A percentile compares a stretch with the other conserved stretches of the same genome.
These are phyloP conservation scores for Acanthisitta chloris DNA, from an alignment of 2,113 vertebrate genomes.

Conservation along the genomic window DNA sequence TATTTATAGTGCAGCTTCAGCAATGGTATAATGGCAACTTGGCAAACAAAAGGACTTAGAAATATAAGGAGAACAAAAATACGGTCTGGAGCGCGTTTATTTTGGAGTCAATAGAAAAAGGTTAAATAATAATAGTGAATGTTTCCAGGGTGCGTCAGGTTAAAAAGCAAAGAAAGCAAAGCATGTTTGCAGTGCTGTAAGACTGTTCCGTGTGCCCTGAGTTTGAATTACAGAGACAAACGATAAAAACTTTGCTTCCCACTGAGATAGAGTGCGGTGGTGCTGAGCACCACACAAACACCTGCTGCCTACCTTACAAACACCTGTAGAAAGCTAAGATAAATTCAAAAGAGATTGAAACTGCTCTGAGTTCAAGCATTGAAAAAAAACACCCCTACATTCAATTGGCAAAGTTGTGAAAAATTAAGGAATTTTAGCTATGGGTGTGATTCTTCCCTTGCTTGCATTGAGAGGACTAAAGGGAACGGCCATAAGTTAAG, in stretches of 20 bases:
- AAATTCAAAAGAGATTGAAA: not conserved
- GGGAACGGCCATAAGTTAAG: too few species aligned
- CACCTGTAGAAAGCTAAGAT: not conserved
- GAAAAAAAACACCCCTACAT: not conserved
- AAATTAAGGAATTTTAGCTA: not conserved
- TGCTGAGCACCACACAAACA: not conserved
- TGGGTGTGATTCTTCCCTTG: not conserved
- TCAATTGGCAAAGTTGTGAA: not conserved
- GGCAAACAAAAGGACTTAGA: slow-evolving; percentile 16
- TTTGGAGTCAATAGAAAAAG: not conserved
- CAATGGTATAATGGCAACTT: not conserved
- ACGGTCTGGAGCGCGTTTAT: not conserved
- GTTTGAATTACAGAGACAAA: slow-evolving; percentile 19
- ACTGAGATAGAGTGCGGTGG: not conserved
- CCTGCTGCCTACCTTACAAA: not conserved
- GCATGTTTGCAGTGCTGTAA: not conserved
- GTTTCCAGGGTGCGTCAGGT: not conserved
- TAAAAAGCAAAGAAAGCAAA: slow-evolving; percentile 1
- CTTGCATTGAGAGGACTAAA: too few species aligned
- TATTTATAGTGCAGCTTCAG: not conserved
- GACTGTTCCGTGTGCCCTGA: not conserved
- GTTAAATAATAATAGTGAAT: not conserved
- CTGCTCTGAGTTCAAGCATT: not conserved
- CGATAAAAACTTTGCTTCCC: not conserved
- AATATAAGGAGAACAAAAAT: not conserved